Conservation (phyloP, 2,113 vertebrate species). For the Otis tarda region DNA sequence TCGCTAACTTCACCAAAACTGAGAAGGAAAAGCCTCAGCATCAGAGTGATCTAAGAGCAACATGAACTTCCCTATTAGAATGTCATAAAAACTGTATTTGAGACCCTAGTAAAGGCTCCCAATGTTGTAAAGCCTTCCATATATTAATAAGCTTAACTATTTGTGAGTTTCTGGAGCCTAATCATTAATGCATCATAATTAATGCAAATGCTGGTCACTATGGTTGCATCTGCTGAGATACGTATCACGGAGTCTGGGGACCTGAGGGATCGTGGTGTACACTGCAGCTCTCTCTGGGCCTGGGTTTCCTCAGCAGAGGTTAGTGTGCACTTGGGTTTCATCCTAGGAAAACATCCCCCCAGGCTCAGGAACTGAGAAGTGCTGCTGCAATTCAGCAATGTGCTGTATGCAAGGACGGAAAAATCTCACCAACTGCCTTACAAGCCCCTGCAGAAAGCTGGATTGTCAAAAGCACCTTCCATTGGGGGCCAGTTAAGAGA, state of each 20-base stretch:
- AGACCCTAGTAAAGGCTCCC: neutral
- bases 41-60: neutral
- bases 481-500: neutral
- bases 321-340: neutral
- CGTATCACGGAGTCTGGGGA: neutral
- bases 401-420: neutral
- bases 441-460: neutral
- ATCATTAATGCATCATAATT: neutral
- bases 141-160: neutral
- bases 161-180: neutral
- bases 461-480: neutral
- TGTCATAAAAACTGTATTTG: neutral
- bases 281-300: neutral
- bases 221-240: neutral
- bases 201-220: neutral
- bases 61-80: neutral
- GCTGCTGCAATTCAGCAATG: neutral
- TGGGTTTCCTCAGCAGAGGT: neutral
- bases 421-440: neutral
- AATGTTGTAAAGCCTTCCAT: neutral
- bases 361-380: neutral
- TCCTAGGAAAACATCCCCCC: neutral
- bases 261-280: rapidly evolving
- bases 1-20: neutral
- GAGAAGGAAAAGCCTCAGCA: neutral